Evolutionary conservation across 2,113 vertebrate genomes (phyloP).

Genomic region (Aptenodytes patagonicus): DNA sequence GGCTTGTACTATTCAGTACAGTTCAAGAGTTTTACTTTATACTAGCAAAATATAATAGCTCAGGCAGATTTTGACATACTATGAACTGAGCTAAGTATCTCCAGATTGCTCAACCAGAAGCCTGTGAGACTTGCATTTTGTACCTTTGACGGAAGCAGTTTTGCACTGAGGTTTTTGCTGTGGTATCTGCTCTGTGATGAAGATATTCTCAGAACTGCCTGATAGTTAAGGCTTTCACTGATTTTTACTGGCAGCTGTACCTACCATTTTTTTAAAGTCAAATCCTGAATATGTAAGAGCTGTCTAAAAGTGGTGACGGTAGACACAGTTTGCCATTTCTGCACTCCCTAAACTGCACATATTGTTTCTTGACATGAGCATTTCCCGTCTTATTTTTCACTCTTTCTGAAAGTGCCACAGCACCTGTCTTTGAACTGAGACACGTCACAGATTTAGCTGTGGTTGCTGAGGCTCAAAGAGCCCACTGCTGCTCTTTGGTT

Average conservation of each 20-base stretch:
- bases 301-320: not conserved
- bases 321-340: not conserved
- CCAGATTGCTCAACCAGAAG: not conserved
- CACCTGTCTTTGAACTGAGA: not conserved
- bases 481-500: not conserved
- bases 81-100: not conserved
- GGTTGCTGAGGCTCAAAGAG: not conserved
- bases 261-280: not conserved
- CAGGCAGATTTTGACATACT: not conserved
- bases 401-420: not conserved
- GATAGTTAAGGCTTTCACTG: not conserved
- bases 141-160: not conserved
- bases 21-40: not conserved
- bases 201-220: not conserved
- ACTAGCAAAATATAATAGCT: not conserved
- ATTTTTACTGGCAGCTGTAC: not conserved
- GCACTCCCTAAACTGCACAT: not conserved
- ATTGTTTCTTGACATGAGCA: not conserved
- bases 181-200: not conserved
- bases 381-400: not conserved
- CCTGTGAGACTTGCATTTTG: not conserved
- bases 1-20: not conserved
- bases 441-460: not conserved
- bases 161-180: not conserved
- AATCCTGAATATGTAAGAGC: not conserved